These are phyloP conservation scores for Agrypnia vestita DNA, from an alignment of 1,140 invertebrate genomes.

Conservation along the genomic window DNA sequence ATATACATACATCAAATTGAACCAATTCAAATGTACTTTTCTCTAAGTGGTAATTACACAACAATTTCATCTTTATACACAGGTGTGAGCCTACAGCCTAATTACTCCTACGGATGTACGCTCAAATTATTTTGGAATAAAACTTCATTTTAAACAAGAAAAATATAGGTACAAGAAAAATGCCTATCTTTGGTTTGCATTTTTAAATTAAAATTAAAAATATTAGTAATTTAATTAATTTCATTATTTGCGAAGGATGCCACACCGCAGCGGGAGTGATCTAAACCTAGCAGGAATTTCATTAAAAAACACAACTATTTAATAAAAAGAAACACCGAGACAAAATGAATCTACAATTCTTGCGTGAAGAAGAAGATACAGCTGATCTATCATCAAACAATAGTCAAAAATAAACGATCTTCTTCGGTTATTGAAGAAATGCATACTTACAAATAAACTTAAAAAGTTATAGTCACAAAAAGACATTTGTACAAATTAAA, in stretches of 20 bases:
- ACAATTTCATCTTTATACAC: too few species aligned
- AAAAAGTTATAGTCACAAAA: background rate
- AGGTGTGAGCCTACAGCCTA: too few species aligned
- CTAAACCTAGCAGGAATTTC: constrained; percentile 4
- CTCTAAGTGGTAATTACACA: too few species aligned
- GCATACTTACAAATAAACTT: constrained; percentile 13
- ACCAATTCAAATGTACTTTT: background rate
- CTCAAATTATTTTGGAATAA: constrained; percentile 30
- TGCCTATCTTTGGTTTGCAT: constrained; percentile 54
- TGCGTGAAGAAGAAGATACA: background rate
- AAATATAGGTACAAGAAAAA: constrained; percentile 42
- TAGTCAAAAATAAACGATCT: constrained; percentile 19
- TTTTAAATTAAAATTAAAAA: constrained; percentile 40
- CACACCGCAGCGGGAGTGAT: background rate
- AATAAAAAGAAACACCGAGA: constrained; percentile 3
- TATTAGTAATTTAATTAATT: background rate
- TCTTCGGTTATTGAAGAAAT: constrained; percentile 28
- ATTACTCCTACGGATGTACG: background rate
- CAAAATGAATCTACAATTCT: background rate
- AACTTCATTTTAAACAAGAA: constrained; percentile 23
- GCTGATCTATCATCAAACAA: constrained; percentile 1
- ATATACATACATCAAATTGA: background rate
- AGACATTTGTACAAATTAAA: constrained; percentile 1
- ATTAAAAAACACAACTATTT: background rate
- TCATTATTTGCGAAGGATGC: constrained; percentile 5